A percentile compares a stretch with the other conserved stretches of the same genome.
phyloP scores from a whole-genome alignment of 2,113 vertebrate species.

The Saimiri boliviensis region DNA sequence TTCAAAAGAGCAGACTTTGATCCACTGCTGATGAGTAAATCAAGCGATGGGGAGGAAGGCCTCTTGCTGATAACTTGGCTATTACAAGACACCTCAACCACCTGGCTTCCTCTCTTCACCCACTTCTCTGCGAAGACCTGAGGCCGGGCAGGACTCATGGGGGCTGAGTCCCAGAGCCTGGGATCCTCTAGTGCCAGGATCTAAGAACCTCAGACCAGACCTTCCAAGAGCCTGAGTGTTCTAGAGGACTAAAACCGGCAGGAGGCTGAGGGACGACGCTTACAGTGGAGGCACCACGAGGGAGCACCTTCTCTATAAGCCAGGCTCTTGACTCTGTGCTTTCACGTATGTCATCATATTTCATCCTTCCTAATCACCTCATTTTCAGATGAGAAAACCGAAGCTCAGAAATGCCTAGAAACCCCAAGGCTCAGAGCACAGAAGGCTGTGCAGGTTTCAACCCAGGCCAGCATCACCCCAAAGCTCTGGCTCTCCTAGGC shows the following conservation, averaged over 20 bases:
- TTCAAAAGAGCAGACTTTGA: constrained; percentile 52
- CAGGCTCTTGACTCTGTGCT: background rate
- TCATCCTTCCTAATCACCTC: background rate
- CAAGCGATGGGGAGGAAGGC: background rate
- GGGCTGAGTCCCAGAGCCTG: background rate
- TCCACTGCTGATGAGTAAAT: background rate
- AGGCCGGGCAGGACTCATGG: background rate
- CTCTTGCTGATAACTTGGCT: background rate
- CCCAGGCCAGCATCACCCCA: background rate
- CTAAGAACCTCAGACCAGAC: background rate
- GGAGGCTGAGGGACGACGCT: background rate
- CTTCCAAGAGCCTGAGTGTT: background rate
- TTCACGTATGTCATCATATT: background rate
- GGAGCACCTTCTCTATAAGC: accelerated
- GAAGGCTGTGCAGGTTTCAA: background rate
- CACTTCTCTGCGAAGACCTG: background rate
- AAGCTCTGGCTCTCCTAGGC: background rate
- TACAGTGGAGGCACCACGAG: accelerated
- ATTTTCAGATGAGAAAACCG: constrained; percentile 31
- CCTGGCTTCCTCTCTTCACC: background rate
- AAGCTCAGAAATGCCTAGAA: background rate
- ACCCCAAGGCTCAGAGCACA: background rate
- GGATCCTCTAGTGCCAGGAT: background rate
- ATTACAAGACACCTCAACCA: background rate
- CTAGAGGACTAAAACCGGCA: background rate